Conservation (phyloP, 2,888 invertebrate species). For the Barypeithes pellucidus region DNA sequence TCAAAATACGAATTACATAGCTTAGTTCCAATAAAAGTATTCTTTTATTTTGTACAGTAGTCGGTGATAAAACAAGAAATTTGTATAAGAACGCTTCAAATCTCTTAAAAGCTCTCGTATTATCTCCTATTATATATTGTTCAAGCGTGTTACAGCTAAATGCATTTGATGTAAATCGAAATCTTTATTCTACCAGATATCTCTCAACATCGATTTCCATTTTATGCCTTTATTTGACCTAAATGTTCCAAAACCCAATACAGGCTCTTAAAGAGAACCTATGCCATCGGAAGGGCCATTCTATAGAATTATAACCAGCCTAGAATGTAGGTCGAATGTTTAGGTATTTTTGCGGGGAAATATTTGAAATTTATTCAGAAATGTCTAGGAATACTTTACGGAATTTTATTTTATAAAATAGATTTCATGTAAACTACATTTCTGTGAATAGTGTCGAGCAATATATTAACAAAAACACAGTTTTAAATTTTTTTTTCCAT, state of each 20-base stretch:
- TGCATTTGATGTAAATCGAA: not conserved
- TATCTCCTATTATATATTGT: no score
- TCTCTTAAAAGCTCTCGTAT: no score
- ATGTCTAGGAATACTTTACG: not conserved
- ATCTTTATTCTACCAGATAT: not conserved
- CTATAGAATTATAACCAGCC: conserved; percentile 1
- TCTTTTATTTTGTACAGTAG: no score
- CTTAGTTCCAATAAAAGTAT: no score
- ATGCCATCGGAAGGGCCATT: not conserved
- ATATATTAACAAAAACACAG: no score
- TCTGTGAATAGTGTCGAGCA: no score
- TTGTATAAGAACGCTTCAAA: no score
- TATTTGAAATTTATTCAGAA: not conserved
- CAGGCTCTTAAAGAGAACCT: not conserved
- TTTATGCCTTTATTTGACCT: conserved; percentile 11
- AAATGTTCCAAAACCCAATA: not conserved
- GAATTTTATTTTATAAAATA: no score
- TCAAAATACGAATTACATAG: no score
- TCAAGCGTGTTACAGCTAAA: not conserved
- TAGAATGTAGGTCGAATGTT: conserved; percentile 8
- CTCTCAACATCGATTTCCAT: not conserved
- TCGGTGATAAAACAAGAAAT: no score
- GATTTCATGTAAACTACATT: no score
- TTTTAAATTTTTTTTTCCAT: no score
- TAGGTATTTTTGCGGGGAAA: not conserved